Base-by-base conservation (phyloP, 53 echinoderm and acorn worm species). In the Patiria pectinifera region DNA sequence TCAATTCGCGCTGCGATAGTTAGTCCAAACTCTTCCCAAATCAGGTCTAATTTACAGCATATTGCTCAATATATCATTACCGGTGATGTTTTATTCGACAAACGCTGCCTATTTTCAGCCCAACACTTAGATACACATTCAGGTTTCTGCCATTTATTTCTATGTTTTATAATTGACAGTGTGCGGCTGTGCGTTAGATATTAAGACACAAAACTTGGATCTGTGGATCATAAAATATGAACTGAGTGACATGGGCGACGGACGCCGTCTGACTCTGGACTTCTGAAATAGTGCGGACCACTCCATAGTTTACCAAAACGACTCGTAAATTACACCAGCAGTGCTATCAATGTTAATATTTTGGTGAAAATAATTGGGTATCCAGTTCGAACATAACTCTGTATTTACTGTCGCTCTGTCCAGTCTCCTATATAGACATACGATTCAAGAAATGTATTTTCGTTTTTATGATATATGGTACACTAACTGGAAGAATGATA, bases 281-380 rank as follows among this genome's bases (percentile, higher is more conserved):
- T 72, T 23, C 15, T 24, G 78, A 89, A 59, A 69, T 81, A 66
- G 89, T 63, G 58, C 62, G 62, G 45, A 49, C 23, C 81, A 90
- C 86, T 86, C 71, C 48, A 90, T 46, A 66, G 81, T 90, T 90
- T 70, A 90, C 90, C 58, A 90, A 80, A 90, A 90, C 90, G 62
- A 90, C 90, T 90, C 82, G 70, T 90, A 90, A 90, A 90, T 90
- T 66, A 90, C 90, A 21, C 6, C 45, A 61, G 77, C 76, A 60
- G 88, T 21, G 9, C 49, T 86, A 72, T 74, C 71, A 74, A 74
- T 75, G 89, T 89, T 89, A 76, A 59, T 89, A 89, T 89, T 89
- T 85, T 77, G 78, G 14, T 45, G 45, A 62, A 74, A 78, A 78
- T 89, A 89, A 89, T 89, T 89, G 89, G 89, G 89, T 89, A 43